Evolutionary conservation across 2,797 vertebrate species (phyloP).

Genomic region (Diceros bicornis): DNA sequence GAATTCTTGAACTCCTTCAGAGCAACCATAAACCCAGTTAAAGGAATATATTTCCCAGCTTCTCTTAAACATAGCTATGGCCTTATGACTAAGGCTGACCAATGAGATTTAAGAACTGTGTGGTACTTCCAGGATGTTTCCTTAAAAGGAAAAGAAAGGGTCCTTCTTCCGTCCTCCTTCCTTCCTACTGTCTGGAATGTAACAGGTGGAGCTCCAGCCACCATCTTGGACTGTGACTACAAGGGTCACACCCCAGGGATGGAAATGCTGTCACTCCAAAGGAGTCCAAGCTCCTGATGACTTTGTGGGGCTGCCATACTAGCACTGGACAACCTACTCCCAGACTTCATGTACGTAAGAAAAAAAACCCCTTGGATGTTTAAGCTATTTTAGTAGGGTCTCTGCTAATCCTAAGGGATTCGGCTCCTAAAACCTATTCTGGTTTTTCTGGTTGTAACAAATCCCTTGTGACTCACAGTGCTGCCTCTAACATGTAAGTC

Average conservation of each 20-base stretch:
- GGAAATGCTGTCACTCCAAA: not conserved
- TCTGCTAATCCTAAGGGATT: conserved; percentile 40
- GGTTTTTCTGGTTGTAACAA: conserved; percentile 64
- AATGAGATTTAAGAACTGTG: not conserved
- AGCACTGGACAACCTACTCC: not conserved
- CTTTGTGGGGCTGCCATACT: not conserved
- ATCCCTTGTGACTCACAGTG: conserved; percentile 63
- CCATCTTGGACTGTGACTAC: not conserved
- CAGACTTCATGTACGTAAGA: not conserved
- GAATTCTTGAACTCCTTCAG: conserved; percentile 36
- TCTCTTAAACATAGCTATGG: not conserved
- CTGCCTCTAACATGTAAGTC: conserved; percentile 19
- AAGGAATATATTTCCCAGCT: not conserved
- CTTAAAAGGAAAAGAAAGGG: conserved; percentile 23
- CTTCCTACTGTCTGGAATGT: not conserved
- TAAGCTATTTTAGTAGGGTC: not conserved
- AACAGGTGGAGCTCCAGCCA: not conserved
- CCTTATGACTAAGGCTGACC: not conserved
- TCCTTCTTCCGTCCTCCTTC: not conserved
- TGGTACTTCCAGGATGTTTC: not conserved
- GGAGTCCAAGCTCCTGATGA: not conserved
- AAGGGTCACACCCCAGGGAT: not conserved
- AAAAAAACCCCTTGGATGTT: conserved; percentile 7
- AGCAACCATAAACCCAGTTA: not conserved
- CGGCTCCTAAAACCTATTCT: conserved; percentile 55